Evolutionary conservation across 2,797 vertebrate species (phyloP), one percentile per base, ranked within the genome.

Genomic region (Enteromius argenteus): DNA sequence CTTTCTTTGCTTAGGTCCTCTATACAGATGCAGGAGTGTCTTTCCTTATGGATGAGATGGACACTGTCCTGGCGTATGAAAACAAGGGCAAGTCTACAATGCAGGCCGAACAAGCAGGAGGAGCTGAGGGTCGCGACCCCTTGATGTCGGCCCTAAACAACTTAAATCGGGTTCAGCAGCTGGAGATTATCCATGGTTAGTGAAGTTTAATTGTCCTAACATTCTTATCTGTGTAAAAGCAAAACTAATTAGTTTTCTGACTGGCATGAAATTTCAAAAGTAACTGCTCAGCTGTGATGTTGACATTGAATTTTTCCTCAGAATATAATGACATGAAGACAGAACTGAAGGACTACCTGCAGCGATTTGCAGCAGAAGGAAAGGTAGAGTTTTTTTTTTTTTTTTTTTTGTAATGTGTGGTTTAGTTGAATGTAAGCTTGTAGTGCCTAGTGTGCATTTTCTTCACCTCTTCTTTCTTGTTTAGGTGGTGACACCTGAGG

Each of bases 311-410:
- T 19, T 30, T 58, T 69, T 17, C n/a, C 90, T 71, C 88, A 97
- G 98, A 96, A 67, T 99, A 99, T 92, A 99, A 99, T 19, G 98
- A 99, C 90, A 94, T 99, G 94, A 99, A 99, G 93, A 96, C 95
- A 0, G 98, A 99, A 82, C 93, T 99, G 89, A 99, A 96, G 75
- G 98, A 99, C 88, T 99, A 97, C 91, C 95, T 99, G 89, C 97
- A 97, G 93, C 95, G 93, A 49, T 99, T 99, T 90, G 98, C 98
- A 79, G 94, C 97, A 76, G 97, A 99, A 91, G 98, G 98, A 90
- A 98, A 98, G 94, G 98, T 99, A 92, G 92, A 89, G 17, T 30
- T 27, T 32, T 5, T 0, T 21, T 9, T 32, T 62, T 30, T 9
- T 37, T 46, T 71, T 8, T 1, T 11, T 8, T 8, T 9, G 32